phyloP scores from a whole-genome alignment of 2,797 vertebrate genomes.

The Macroramphosus scolopax region DNA sequence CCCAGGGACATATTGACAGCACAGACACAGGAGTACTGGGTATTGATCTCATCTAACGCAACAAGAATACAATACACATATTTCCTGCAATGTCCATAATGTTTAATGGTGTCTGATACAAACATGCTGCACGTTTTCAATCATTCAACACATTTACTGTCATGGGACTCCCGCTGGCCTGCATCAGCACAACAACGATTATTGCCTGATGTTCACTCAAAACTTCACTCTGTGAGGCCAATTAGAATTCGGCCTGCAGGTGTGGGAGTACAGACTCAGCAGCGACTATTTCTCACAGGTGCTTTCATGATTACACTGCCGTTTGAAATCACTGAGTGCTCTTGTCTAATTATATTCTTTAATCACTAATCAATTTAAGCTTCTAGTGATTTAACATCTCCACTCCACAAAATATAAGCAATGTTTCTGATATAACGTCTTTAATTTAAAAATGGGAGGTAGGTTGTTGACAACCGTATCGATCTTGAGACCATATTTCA shows the following conservation, averaged over 20 bases:
- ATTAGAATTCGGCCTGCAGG: slow-evolving; percentile 31
- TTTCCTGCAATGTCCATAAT: background rate
- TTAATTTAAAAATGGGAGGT: too few species aligned
- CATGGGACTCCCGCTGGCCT: background rate
- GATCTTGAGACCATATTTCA: slow-evolving; percentile 44
- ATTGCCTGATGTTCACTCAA: slow-evolving; percentile 3
- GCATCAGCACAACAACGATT: background rate
- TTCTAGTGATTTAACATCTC: too few species aligned
- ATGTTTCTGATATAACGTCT: slow-evolving; percentile 4
- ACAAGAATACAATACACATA: too few species aligned
- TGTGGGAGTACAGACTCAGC: slow-evolving; percentile 14
- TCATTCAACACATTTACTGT: background rate
- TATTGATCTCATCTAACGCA: too few species aligned
- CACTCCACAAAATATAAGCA: too few species aligned
- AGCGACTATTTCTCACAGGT: slow-evolving; percentile 18
- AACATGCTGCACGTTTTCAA: too few species aligned
- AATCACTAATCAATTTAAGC: background rate
- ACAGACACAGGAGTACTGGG: too few species aligned
- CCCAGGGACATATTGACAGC: background rate
- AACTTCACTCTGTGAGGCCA: slow-evolving; percentile 28
- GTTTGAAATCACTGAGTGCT: slow-evolving; percentile 13
- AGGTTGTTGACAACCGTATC: background rate
- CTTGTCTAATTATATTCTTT: background rate
- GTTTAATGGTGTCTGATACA: too few species aligned
- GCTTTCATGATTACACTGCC: slow-evolving; percentile 7